Evolutionary conservation across 2,888 invertebrate species (phyloP), one percentile per base, ranked within the genome.

Genomic region (Dorcus hopei): DNA sequence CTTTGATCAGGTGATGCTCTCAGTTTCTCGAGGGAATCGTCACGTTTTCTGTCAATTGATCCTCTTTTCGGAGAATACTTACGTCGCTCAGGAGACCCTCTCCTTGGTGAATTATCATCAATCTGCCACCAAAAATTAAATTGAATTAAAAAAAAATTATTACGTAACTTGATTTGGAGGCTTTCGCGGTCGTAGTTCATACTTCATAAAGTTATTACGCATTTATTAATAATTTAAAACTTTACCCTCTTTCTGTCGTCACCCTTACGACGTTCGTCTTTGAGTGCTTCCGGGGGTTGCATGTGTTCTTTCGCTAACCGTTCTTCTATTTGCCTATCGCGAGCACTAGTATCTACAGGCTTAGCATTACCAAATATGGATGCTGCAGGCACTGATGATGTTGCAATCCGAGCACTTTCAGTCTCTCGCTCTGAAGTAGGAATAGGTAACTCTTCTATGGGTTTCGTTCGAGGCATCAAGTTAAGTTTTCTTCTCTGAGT

Each of bases 341-440:
- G 86, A 48, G 93, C 90, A 52, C 93, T 88, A 2, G 97, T 97
- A 75, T 97, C 95, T 0, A 97, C 97, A 0, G 97, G 97, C 75
- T 91, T 94, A 14, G 97, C 97, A 38, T 87, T 89, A n/a, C 97
- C 97, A 76, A 97, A 97, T 66, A 97, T 95, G 57, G 89, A 90
- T 49, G 87, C 85, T 0, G 88, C 82, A 2, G 87, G 80, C 52
- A 82, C 82, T 8, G 84, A 82, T 54, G 81, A 77, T n/a, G 82
- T 75, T 40, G 79, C 74, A 8, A 74, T 66, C 14, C 64, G 62
- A 26, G 67, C 64, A 38, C 64, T 61, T 23, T 70, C 64, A 49
- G 66, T 63, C 68, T 65, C 76, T 70, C 63, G 80, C 23, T 65
- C 69, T 33, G 59, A 56, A 52, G 54, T 50, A 49, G 40, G 45